phyloP scores from a whole-genome alignment of 2,113 vertebrate species.

The Callaeas wilsoni region DNA sequence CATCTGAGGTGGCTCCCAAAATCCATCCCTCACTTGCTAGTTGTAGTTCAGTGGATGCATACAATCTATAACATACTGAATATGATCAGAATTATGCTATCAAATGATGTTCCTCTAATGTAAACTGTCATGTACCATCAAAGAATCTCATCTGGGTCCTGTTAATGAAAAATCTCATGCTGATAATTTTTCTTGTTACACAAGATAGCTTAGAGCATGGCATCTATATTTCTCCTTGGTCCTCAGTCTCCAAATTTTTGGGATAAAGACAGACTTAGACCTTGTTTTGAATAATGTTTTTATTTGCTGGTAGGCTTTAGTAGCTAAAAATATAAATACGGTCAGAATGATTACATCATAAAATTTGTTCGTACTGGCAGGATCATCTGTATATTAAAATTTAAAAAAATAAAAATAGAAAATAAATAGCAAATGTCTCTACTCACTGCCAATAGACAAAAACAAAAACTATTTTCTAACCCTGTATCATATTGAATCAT shows the following conservation, averaged over 20 bases:
- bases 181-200: neutral
- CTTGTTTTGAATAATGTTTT: neutral
- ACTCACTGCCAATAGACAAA: neutral
- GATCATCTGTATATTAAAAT: neutral
- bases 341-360: neutral
- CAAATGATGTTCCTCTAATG: neutral
- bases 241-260: neutral
- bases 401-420: neutral
- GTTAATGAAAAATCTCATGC: neutral
- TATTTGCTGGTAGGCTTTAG: neutral
- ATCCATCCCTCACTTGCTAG: neutral
- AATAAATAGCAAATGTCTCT: neutral
- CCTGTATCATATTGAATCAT: neutral
- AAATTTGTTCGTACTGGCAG: neutral
- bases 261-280: neutral
- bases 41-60: neutral
- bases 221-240: neutral
- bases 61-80: neutral
- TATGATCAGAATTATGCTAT: neutral
- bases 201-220: neutral
- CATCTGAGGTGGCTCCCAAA: neutral
- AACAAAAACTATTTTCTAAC: neutral
- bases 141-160: neutral
- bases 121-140: neutral
- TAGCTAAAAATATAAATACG: neutral